These are phyloP conservation scores for Pristionchus japonicus DNA, from an alignment of 2,888 invertebrate genomes.

Conservation along the genomic window DNA sequence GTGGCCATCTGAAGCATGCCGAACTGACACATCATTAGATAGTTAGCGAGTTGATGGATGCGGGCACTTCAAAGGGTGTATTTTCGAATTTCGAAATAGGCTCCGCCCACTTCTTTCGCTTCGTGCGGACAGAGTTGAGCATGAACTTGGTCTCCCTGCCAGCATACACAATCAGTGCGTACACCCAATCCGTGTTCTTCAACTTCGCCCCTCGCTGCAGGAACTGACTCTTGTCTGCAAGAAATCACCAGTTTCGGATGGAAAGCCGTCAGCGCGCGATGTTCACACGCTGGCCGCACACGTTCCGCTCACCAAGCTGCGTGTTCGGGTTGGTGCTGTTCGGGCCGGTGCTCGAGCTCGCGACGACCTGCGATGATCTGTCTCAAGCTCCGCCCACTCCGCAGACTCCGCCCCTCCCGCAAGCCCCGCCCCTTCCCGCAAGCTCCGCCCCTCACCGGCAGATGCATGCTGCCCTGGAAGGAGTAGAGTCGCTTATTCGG, in stretches of 20 bases:
- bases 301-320: not conserved
- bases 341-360: not conserved
- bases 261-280: not conserved
- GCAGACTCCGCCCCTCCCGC: not conserved
- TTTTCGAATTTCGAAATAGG: not conserved
- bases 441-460: not conserved
- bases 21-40: conserved; percentile 48
- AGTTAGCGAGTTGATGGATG: conserved; percentile 40
- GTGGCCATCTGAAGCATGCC: conserved; percentile 50
- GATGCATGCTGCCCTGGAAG: conserved; percentile 84
- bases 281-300: not conserved
- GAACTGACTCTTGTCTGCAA: conserved; percentile 76
- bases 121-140: conserved; percentile 88
- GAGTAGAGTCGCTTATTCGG: conserved; percentile 96
- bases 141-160: conserved; percentile 98
- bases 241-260: not conserved
- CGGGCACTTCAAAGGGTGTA: not conserved
- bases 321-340: not conserved
- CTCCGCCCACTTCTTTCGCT: conserved; percentile 84
- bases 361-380: not conserved
- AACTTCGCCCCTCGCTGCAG: conserved; percentile 93
- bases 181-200: conserved; percentile 94
- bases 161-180: conserved; percentile 93
- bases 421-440: not conserved
- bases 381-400: not conserved